phyloP scores from a whole-genome alignment of 1,140 invertebrate species.

The Caenorhabditis elegans region WBcel235 BX284604.4:9880001-9880500 shows the following conservation, averaged over 20 bases:
- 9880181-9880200: background rate
- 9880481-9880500: background rate
- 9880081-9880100: too few relatives aligned
- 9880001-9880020: too few relatives aligned
- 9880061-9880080: too few relatives aligned
- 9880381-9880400: background rate
- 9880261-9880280: too few relatives aligned
- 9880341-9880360: background rate
- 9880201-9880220: conserved; percentile 4
- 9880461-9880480: conserved; percentile 1
- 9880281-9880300: too few relatives aligned
- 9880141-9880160: background rate
- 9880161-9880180: background rate
- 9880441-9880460: background rate
- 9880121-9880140: conserved; percentile 40
- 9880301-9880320: too few relatives aligned
- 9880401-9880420: background rate
- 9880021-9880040: too few relatives aligned
- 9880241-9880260: background rate
- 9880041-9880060: too few relatives aligned
- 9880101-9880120: conserved; percentile 48
- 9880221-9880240: background rate
- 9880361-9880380: conserved; percentile 3
- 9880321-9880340: too few relatives aligned
- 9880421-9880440: background rate